Percentiles rank a stretch among this genome's conserved stretches.
Conservation (phyloP, 2,113 vertebrate genomes). For the Callipepla californica region DNA sequence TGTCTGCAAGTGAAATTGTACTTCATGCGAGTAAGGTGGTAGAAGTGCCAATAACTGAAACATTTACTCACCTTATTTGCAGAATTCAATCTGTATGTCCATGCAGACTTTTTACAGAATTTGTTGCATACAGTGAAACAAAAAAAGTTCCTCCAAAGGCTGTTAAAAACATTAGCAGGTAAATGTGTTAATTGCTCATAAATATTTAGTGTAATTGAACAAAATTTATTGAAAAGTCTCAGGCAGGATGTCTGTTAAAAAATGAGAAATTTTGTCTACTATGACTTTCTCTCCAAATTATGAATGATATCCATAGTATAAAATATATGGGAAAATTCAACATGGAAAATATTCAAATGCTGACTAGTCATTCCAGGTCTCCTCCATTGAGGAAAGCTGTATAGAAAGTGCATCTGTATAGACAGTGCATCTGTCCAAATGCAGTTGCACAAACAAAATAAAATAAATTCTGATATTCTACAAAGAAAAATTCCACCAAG, state of each 20-base stretch:
- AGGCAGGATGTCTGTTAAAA: neutral
- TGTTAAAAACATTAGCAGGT: neutral
- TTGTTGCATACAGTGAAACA: neutral
- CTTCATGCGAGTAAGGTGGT: slow-evolving; percentile 28
- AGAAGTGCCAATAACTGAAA: slow-evolving; percentile 27
- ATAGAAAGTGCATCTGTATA: slow-evolving; percentile 27
- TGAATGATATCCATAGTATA: neutral
- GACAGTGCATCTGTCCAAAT: slow-evolving; percentile 31
- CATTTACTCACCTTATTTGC: slow-evolving; percentile 48
- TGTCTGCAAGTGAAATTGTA: slow-evolving; percentile 53
- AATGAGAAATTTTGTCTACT: neutral
- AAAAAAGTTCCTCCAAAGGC: neutral
- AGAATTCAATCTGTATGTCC: neutral
- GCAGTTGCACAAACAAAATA: neutral
- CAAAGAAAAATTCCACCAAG: slow-evolving; percentile 63
- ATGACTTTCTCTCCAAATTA: neutral
- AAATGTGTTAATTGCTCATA: neutral
- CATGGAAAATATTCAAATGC: slow-evolving; percentile 2
- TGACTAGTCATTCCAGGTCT: neutral
- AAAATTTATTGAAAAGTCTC: neutral
- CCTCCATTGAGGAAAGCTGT: neutral
- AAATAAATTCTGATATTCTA: neutral
- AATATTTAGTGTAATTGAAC: neutral
- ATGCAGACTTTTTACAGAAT: neutral
- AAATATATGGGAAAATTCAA: neutral